Evolutionary conservation across 1,140 invertebrate genomes (phyloP), one percentile per base, ranked within the genome.

Genomic region (Drosophila bipectinata): DNA sequence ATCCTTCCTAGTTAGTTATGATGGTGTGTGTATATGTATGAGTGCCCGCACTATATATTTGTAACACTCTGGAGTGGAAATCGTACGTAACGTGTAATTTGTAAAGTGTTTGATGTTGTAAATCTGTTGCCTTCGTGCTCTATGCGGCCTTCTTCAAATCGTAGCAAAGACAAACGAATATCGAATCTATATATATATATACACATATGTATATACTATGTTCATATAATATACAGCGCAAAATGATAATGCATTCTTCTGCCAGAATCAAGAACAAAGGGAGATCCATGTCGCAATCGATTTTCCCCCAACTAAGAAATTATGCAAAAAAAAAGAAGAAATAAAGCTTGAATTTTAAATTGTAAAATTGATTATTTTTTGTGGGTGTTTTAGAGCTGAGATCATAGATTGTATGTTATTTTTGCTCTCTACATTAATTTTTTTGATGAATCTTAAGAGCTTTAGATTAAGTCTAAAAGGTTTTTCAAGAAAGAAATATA

Each of bases 81-180:
- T 21, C 51, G 51, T 51, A 53, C 54, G 61, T 59, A 60, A 76
- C 21, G 62, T 55, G 18, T 47, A 47, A 49, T 77, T 68, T 83
- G 72, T 78, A 74, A 74, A 82, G 63, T 81, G 80, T 89, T 87
- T 87, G 83, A 83, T 89, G 83, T 88, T 88, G 83, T 88, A 88
- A 88, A 81, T 88, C 83, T 88, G 83, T 88, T 88, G 83, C 83
- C 83, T 88, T 88, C 66, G 79, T 88, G 76, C 83, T 88, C 83
- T 88, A 83, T 79, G 83, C 84, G 83, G 83, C 83, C 83, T 88
- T 88, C 76, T 79, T 83, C 75, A 72, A 81, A 81, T 67, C 59
- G 64, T 80, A 87, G 71, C 61, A 59, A 76, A 75, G 56, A 76
- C 63, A 76, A 68, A 56, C 49, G 73, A 84, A 80, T 51, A 73